A percentile compares a stretch with the other conserved stretches of the same genome.
Conservation (phyloP, 2,113 vertebrate species). For the Marcusenius ussheri region DNA sequence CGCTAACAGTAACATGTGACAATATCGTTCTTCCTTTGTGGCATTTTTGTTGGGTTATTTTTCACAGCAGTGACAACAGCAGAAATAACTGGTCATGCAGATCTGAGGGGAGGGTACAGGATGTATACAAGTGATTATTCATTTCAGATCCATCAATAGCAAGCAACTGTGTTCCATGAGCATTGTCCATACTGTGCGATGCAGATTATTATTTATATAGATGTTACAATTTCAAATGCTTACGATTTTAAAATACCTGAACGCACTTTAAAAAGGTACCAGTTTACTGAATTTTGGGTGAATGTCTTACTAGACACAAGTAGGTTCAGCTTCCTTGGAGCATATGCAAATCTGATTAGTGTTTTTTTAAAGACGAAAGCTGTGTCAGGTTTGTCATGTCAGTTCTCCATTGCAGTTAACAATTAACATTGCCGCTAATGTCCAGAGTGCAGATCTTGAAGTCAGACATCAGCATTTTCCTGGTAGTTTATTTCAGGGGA, state of each 20-base stretch:
- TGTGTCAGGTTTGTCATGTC: neutral
- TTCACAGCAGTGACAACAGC: neutral
- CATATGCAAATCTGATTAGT: neutral
- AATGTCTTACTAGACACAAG: neutral
- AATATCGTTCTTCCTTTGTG: neutral
- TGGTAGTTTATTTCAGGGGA: neutral
- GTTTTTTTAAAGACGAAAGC: neutral
- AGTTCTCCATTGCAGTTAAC: slow-evolving; percentile 26
- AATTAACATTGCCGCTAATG: slow-evolving; percentile 22
- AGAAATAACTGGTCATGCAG: neutral
- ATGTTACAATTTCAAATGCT: neutral
- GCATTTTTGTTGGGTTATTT: neutral
- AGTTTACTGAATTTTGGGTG: neutral
- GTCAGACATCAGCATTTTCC: slow-evolving; percentile 15
- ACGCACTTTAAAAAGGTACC: neutral
- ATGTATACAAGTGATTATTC: neutral
- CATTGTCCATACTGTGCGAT: neutral
- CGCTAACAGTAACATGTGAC: neutral
- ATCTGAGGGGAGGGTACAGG: neutral
- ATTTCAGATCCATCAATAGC: neutral
- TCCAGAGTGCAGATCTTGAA: neutral
- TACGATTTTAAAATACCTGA: neutral
- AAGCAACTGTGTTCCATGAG: neutral
- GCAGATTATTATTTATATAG: neutral
- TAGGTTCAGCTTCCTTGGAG: neutral